Conservation (phyloP, 2,888 invertebrate genomes). For the Listrodromus nycthemerus region DNA sequence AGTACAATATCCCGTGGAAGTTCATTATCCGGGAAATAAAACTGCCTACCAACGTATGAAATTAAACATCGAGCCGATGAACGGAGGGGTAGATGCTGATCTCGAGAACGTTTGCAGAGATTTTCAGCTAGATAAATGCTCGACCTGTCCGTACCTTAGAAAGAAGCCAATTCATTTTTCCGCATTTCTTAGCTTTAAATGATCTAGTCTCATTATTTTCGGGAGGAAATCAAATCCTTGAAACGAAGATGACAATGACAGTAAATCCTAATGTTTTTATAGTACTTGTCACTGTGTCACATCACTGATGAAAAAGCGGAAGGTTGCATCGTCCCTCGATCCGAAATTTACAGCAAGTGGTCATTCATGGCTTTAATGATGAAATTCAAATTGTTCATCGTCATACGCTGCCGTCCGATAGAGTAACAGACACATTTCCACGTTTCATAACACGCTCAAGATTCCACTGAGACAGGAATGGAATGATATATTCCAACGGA, state of each 20-base stretch:
- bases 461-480: not conserved
- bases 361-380: not conserved
- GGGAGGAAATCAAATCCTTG: slow-evolving; percentile 1
- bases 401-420: too few species aligned
- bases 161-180: slow-evolving; percentile 33
- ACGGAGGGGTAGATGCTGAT: slow-evolving; percentile 11
- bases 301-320: not conserved
- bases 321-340: not conserved
- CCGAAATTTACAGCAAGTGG: not conserved
- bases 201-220: slow-evolving; percentile 16
- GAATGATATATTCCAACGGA: not conserved
- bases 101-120: slow-evolving; percentile 32
- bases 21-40: slow-evolving; percentile 23
- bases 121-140: slow-evolving; percentile 6
- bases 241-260: not conserved
- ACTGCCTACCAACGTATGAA: slow-evolving; percentile 43
- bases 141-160: slow-evolving; percentile 23
- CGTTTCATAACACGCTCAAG: not conserved
- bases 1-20: not conserved
- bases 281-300: not conserved
- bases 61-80: slow-evolving; percentile 19
- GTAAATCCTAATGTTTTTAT: not conserved
- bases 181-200: too few species aligned
- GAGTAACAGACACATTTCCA: not conserved
- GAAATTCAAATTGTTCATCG: not conserved